Conservation (phyloP, 2,797 vertebrate species). For the Choloepus didactylus region DNA sequence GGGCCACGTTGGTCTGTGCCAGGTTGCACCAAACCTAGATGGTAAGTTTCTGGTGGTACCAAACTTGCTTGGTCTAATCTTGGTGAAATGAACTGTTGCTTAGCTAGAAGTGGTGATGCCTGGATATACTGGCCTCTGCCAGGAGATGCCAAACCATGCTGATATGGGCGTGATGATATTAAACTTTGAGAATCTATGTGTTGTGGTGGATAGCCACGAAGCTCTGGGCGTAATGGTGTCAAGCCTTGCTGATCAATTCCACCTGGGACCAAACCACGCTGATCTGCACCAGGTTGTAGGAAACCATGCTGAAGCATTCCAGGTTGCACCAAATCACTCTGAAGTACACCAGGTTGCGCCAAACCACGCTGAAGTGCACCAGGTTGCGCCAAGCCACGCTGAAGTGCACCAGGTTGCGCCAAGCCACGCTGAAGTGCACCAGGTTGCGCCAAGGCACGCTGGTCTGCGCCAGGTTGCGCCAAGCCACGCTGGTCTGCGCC, state of each 20-base stretch:
- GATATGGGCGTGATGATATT: fast-evolving
- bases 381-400: not conserved
- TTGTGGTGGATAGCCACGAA: not conserved
- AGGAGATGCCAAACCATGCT: not conserved
- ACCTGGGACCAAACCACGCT: not conserved
- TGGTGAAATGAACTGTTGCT: not conserved
- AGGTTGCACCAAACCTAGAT: not conserved
- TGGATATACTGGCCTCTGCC: not conserved
- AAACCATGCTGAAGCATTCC: not conserved
- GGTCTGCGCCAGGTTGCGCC: not conserved
- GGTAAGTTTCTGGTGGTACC: not conserved
- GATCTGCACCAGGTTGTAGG: not conserved
- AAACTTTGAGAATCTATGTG: not conserved
- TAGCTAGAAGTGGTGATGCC: not conserved
- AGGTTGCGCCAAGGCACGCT: not conserved
- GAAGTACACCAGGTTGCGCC: not conserved
- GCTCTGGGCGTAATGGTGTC: not conserved
- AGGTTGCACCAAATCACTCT: not conserved
- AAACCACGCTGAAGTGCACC: not conserved
- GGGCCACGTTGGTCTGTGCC: not conserved
- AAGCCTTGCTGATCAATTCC: not conserved
- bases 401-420: not conserved
- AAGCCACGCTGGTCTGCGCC: not conserved
- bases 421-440: fast-evolving
- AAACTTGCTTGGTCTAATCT: not conserved